Percentiles rank a stretch among this genome's conserved stretches.
Evolutionary conservation across 2,888 invertebrate genomes (phyloP).

Genomic region (Rutpela maculata): DNA sequence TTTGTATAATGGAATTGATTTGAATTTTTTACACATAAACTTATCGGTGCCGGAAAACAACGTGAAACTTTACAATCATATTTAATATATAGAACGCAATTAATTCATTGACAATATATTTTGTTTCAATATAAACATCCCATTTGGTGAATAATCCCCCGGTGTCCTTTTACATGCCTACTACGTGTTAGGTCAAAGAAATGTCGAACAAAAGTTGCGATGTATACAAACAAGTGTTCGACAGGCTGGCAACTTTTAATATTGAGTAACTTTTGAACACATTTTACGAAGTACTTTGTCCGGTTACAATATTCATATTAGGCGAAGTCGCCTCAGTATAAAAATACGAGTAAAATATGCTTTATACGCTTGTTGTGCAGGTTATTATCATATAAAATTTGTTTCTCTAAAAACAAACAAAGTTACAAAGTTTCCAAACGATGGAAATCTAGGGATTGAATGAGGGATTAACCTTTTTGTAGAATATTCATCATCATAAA

Average conservation of each 20-base stretch:
- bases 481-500: constrained; percentile 23
- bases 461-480: constrained; percentile 6
- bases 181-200: not conserved
- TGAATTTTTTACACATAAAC: too few species aligned
- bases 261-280: not conserved
- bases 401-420: not conserved
- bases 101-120: too few species aligned
- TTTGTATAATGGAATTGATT: too few species aligned
- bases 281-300: too few species aligned
- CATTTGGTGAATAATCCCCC: too few species aligned
- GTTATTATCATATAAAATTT: not conserved
- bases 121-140: too few species aligned
- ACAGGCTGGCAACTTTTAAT: not conserved
- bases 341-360: not conserved
- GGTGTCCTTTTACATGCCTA: too few species aligned
- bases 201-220: not conserved
- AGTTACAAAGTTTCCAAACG: constrained; percentile 1
- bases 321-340: not conserved
- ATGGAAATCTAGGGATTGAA: constrained; percentile 6
- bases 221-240: not conserved
- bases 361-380: not conserved
- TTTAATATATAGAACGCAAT: too few species aligned
- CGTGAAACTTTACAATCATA: too few species aligned
- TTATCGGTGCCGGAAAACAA: too few species aligned
- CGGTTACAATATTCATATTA: not conserved